Evolutionary conservation across 2,888 invertebrate species (phyloP).

Genomic region (Diarsia rubi): DNA sequence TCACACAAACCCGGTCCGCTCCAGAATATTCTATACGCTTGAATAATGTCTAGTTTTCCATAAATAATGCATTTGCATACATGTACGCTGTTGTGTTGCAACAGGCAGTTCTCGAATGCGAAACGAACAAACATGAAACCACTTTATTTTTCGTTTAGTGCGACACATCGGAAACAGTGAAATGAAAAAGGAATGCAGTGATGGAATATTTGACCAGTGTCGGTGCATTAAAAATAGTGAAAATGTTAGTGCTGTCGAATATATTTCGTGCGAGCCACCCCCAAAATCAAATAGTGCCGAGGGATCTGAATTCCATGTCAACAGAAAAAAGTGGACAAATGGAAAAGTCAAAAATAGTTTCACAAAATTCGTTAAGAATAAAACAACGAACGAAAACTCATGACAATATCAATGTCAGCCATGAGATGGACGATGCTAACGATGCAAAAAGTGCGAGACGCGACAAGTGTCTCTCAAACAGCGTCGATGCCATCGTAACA

Average conservation of each 20-base stretch:
- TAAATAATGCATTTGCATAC: slow-evolving; percentile 85
- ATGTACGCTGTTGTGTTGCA: slow-evolving; percentile 72
- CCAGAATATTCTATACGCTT: slow-evolving; percentile 83
- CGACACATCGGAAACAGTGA: slow-evolving; percentile 74
- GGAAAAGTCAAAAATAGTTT: slow-evolving; percentile 74
- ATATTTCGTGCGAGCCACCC: slow-evolving; percentile 86
- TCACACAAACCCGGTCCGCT: slow-evolving; percentile 76
- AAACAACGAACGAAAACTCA: slow-evolving; percentile 84
- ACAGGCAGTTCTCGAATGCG: slow-evolving; percentile 74
- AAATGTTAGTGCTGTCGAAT: slow-evolving; percentile 89
- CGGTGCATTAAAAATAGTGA: slow-evolving; percentile 87
- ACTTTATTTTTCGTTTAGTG: slow-evolving; percentile 74
- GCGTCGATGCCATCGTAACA: slow-evolving; percentile 84
- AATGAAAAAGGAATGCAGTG: slow-evolving; percentile 89
- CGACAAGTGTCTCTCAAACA: slow-evolving; percentile 84
- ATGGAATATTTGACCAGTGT: slow-evolving; percentile 88
- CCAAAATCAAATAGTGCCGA: slow-evolving; percentile 80
- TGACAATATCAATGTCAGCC: slow-evolving; percentile 77
- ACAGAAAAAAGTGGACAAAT: slow-evolving; percentile 72
- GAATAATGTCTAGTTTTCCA: slow-evolving; percentile 82
- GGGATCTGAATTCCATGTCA: slow-evolving; percentile 73
- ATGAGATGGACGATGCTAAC: slow-evolving; percentile 72
- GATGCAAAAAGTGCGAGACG: slow-evolving; percentile 75
- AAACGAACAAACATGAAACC: slow-evolving; percentile 81
- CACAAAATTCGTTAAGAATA: slow-evolving; percentile 82